Evolutionary conservation across 2,888 invertebrate genomes (phyloP).

Genomic region (Drosophila lacicola): DNA sequence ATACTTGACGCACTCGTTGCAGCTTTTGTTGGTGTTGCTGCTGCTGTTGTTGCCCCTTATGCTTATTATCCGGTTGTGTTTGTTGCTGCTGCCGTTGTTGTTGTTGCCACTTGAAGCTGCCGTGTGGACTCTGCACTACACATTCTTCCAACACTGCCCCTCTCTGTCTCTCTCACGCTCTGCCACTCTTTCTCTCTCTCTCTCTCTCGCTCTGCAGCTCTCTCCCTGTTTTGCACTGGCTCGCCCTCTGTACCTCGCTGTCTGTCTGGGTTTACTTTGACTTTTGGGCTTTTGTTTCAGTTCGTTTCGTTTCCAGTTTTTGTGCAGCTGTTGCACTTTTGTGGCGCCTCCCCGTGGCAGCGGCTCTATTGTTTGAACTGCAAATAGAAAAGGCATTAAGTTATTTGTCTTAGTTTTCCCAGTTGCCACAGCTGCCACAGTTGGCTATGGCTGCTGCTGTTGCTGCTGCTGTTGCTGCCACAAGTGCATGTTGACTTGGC

Average conservation of each 20-base stretch:
- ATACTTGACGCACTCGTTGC: slow-evolving; percentile 16
- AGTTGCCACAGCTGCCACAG: slow-evolving; percentile 32
- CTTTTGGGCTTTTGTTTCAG: slow-evolving; percentile 58
- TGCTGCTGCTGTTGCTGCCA: slow-evolving; percentile 38
- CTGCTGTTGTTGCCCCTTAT: slow-evolving; percentile 24
- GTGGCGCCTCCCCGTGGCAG: slow-evolving; percentile 52
- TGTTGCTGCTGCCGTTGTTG: slow-evolving; percentile 33
- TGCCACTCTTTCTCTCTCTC: slow-evolving; percentile 2
- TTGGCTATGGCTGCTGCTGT: slow-evolving; percentile 22
- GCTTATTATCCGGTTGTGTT: slow-evolving; percentile 69
- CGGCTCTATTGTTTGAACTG: slow-evolving; percentile 70
- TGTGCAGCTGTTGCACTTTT: slow-evolving; percentile 78
- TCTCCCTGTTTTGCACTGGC: not conserved
- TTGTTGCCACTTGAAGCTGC: slow-evolving; percentile 69
- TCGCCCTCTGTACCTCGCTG: slow-evolving; percentile 11
- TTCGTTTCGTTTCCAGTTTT: slow-evolving; percentile 22
- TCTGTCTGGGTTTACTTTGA: slow-evolving; percentile 55
- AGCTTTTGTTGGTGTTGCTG: slow-evolving; percentile 5
- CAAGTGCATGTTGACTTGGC: slow-evolving; percentile 70
- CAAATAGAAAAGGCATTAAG: slow-evolving; percentile 77
- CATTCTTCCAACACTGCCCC: slow-evolving; percentile 59
- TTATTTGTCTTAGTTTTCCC: slow-evolving; percentile 70
- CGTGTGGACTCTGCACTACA: slow-evolving; percentile 69
- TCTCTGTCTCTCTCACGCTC: not conserved
- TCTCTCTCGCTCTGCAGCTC: not conserved